Evolutionary conservation across 2,888 invertebrate genomes (phyloP).

Genomic region (Gastrophysa polygoni): DNA sequence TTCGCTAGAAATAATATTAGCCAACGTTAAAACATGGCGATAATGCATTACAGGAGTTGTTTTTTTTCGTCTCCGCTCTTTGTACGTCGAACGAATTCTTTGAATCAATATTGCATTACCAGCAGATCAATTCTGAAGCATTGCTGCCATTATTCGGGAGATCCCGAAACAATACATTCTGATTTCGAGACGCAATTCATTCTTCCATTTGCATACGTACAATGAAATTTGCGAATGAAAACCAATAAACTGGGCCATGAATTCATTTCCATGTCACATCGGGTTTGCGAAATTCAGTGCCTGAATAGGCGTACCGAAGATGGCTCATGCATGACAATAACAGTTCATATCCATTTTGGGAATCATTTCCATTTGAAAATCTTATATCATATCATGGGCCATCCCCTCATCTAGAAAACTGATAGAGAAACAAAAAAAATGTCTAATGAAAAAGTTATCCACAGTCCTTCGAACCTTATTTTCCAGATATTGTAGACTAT

Average conservation of each 20-base stretch:
- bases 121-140: slow-evolving; percentile 16
- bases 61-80: slow-evolving; percentile 45
- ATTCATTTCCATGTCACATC: slow-evolving; percentile 40
- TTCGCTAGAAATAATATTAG: slow-evolving; percentile 57
- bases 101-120: slow-evolving; percentile 51
- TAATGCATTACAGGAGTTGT: slow-evolving; percentile 50
- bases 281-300: slow-evolving; percentile 3
- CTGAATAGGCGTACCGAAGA: too few species aligned
- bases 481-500: too few species aligned
- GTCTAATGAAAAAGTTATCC: too few species aligned
- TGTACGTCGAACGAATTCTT: slow-evolving; percentile 46
- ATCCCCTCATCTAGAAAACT: too few species aligned
- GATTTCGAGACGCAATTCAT: slow-evolving; percentile 49
- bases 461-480: too few species aligned
- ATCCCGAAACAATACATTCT: slow-evolving; percentile 45
- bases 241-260: slow-evolving; percentile 54
- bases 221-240: slow-evolving; percentile 56
- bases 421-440: too few species aligned
- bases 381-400: too few species aligned
- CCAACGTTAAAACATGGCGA: slow-evolving; percentile 48
- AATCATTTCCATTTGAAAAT: too few species aligned
- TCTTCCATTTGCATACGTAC: slow-evolving; percentile 56
- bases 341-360: too few species aligned
- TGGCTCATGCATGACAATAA: too few species aligned
- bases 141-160: slow-evolving; percentile 43